phyloP scores from a whole-genome alignment of 2,113 vertebrate genomes.

The Rhynchopsitta pachyrhyncha region DNA sequence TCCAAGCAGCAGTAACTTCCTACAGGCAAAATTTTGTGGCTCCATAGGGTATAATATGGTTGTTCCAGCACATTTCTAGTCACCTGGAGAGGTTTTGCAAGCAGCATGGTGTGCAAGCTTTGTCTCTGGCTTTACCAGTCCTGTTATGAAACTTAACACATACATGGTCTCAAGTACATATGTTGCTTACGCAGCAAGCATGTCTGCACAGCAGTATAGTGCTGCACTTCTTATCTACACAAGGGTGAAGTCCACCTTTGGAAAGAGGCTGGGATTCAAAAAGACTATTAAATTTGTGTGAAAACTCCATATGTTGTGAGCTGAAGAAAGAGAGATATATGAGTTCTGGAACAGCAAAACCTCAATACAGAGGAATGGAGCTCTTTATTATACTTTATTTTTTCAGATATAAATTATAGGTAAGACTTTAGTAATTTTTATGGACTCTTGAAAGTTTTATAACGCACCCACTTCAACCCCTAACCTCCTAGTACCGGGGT shows the following conservation, averaged over 20 bases:
- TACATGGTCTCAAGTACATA: neutral
- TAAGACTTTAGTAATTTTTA: neutral
- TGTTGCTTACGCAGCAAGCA: neutral
- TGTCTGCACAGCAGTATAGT: neutral
- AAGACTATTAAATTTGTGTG: neutral
- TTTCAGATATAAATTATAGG: neutral
- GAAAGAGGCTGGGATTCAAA: neutral
- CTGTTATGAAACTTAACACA: neutral
- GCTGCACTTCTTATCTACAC: neutral
- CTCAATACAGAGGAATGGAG: neutral
- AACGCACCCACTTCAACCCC: neutral
- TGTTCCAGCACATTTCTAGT: neutral
- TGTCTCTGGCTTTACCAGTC: neutral
- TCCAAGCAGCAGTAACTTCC: neutral
- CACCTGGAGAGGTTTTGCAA: constrained; percentile 5
- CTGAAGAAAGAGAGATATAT: neutral
- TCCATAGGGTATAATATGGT: neutral
- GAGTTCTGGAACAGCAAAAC: neutral
- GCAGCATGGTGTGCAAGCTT: neutral
- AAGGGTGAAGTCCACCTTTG: neutral
- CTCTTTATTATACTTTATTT: neutral
- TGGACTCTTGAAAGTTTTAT: neutral
- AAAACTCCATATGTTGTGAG: neutral
- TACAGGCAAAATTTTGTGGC: neutral
- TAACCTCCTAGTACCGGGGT: neutral